Conservation (phyloP, 2,888 invertebrate genomes). For the Schrankia costaestrigalis region DNA sequence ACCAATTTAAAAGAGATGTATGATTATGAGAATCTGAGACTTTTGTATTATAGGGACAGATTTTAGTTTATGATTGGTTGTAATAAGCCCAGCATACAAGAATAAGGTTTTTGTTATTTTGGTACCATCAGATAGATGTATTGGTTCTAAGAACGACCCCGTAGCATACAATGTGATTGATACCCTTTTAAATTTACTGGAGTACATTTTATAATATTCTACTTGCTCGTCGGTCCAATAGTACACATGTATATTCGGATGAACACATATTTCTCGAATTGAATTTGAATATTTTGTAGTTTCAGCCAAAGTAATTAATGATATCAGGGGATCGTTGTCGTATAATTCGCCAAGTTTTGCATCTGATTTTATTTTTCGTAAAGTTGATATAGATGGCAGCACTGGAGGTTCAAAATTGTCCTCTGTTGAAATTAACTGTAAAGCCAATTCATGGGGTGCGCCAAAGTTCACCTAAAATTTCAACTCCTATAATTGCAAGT, state of each 20-base stretch:
- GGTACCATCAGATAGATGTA: not conserved
- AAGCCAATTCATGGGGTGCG: constrained; percentile 2
- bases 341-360: not conserved
- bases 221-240: not conserved
- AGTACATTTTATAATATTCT: not conserved
- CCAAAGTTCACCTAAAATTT: too few species aligned
- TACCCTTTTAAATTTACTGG: not conserved
- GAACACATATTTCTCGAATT: not conserved
- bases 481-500: too few species aligned
- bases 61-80: too few species aligned
- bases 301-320: not conserved
- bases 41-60: too few species aligned
- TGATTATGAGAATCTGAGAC: not conserved
- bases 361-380: not conserved
- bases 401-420: not conserved
- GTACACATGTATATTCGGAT: not conserved
- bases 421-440: not conserved
- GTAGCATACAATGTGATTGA: not conserved
- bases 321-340: not conserved
- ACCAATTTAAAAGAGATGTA: not conserved
- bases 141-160: not conserved
- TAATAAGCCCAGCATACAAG: not conserved
- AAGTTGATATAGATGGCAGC: not conserved
- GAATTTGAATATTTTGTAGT: not conserved
- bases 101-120: not conserved